A percentile compares a stretch with the other conserved stretches of the same genome.
Evolutionary conservation across 2,888 invertebrate genomes (phyloP).

Genomic region (Macrophya alboannulata): DNA sequence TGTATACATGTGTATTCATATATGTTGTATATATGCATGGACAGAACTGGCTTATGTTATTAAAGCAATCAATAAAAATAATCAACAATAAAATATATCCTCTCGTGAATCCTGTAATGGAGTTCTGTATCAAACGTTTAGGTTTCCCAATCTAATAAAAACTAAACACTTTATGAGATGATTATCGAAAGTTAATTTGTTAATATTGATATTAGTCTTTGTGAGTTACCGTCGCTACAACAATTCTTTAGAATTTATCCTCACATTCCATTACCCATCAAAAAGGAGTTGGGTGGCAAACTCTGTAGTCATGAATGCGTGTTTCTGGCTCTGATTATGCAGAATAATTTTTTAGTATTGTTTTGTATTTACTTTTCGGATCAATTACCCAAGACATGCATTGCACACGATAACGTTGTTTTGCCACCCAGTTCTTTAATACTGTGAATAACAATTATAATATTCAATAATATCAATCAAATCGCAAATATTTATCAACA

Average conservation of each 20-base stretch:
- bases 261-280: slow-evolving; percentile 1
- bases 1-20: neutral
- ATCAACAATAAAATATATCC: slow-evolving; percentile 18
- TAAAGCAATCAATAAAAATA: slow-evolving; percentile 20
- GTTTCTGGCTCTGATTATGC: neutral
- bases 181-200: neutral
- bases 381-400: neutral
- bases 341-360: neutral
- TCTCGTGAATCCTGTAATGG: neutral
- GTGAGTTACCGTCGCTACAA: slow-evolving; percentile 1
- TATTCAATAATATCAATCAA: neutral
- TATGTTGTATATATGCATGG: slow-evolving; percentile 43
- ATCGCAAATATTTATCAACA: neutral
- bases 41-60: slow-evolving; percentile 26
- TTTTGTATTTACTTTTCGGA: neutral
- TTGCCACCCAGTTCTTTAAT: neutral
- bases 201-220: slow-evolving; percentile 11
- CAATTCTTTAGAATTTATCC: neutral
- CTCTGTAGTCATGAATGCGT: neutral
- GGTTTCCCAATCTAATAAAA: slow-evolving; percentile 21
- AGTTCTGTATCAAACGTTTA: neutral
- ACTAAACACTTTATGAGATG: slow-evolving; percentile 18
- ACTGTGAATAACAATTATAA: neutral
- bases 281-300: neutral
- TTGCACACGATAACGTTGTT: neutral